Evolutionary conservation across 2,113 vertebrate genomes (phyloP).

Genomic region (Scartelaos histophorus): DNA sequence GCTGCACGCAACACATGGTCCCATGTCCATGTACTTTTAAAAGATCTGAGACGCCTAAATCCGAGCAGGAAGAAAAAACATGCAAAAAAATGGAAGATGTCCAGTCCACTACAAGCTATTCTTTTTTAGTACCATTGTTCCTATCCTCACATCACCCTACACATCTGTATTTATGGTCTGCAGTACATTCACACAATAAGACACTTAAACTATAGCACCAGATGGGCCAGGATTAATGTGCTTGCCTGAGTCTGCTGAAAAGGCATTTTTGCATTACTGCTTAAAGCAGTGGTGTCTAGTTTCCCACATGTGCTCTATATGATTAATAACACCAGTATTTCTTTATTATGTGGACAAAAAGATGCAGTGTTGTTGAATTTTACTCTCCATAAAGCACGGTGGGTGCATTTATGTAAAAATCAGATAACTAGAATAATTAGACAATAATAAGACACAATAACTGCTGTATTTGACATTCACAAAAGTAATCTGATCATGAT

Average conservation of each 20-base stretch:
- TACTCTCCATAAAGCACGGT: neutral
- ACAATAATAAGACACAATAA: too few relatives aligned
- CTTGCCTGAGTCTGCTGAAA: conserved; percentile 17
- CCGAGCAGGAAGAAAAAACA: neutral
- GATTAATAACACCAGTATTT: conserved; percentile 23
- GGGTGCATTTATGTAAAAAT: too few relatives aligned
- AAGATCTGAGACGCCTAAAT: too few relatives aligned
- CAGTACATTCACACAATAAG: conserved; percentile 9
- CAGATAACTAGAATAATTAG: too few relatives aligned
- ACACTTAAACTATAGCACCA: conserved; percentile 25
- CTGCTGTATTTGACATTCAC: too few relatives aligned
- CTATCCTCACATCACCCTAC: conserved; percentile 33
- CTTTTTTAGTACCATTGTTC: conserved; percentile 3
- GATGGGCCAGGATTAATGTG: conserved; percentile 35
- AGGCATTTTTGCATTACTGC: conserved; percentile 18
- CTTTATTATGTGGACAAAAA: neutral
- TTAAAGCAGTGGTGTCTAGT: conserved; percentile 5
- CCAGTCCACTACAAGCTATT: neutral
- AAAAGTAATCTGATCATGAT: too few relatives aligned
- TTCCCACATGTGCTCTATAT: neutral
- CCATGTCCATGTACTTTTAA: too few relatives aligned
- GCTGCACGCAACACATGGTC: too few relatives aligned
- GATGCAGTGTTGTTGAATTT: neutral
- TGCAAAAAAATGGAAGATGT: neutral
- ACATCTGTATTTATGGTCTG: conserved; percentile 15